Conservation (phyloP, 2,797 vertebrate species). For the Cheirogaleus major region DNA sequence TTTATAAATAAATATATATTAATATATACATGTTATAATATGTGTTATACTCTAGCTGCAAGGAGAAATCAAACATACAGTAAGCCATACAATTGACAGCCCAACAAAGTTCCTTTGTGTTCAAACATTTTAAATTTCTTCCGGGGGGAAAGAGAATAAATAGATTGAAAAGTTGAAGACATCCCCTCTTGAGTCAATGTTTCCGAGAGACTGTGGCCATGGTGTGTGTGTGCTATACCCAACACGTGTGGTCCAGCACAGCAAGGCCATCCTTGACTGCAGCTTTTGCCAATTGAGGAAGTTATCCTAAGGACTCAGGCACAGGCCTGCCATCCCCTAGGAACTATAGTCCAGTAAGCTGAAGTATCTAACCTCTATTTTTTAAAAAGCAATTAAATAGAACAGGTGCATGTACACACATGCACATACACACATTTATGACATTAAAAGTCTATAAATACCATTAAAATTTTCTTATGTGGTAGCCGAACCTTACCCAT, state of each 20-base stretch:
- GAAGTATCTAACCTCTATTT: background rate
- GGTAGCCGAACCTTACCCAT: background rate
- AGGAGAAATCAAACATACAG: conserved; percentile 39
- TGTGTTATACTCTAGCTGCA: background rate
- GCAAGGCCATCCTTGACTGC: fast-evolving
- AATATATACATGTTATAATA: background rate
- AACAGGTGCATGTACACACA: fast-evolving
- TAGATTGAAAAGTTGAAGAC: background rate
- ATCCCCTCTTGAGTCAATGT: background rate
- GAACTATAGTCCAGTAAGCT: background rate
- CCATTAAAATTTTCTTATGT: background rate
- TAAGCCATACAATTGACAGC: background rate
- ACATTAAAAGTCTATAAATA: background rate
- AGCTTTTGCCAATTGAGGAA: background rate
- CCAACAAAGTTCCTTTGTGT: background rate
- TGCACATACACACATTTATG: background rate
- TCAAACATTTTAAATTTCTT: background rate
- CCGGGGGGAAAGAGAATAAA: conserved; percentile 41
- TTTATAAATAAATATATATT: no score
- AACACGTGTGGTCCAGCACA: background rate
- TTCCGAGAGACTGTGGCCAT: background rate
- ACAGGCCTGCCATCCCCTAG: background rate
- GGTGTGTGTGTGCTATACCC: background rate
- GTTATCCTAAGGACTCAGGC: background rate
- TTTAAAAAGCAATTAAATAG: background rate